phyloP scores from a whole-genome alignment of 1,140 invertebrate species.

The Manduca sexta region DNA sequence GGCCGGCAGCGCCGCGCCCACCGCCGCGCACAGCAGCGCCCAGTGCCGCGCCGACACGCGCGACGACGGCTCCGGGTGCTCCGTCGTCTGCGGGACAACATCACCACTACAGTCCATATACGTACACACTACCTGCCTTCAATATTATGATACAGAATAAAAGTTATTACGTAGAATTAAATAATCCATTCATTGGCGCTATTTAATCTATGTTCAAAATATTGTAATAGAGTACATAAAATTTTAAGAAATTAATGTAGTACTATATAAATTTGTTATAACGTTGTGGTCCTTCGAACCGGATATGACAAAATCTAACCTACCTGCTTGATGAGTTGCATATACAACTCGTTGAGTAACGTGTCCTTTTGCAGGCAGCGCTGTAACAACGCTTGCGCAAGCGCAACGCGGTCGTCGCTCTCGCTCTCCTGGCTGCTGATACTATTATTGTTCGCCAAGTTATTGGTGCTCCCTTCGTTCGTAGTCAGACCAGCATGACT shows the following conservation, averaged over 20 bases:
- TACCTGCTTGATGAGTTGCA: slow-evolving; percentile 87
- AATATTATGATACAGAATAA: too few relatives aligned
- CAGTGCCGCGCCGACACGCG: slow-evolving; percentile 81
- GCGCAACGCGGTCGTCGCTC: slow-evolving; percentile 90
- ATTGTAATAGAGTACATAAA: too few relatives aligned
- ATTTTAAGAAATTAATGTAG: too few relatives aligned
- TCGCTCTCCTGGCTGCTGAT: slow-evolving; percentile 69
- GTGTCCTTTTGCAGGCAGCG: slow-evolving; percentile 92
- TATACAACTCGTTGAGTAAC: slow-evolving; percentile 91
- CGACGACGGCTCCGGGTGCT: slow-evolving; percentile 92
- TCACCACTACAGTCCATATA: background rate
- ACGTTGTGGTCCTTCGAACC: too few relatives aligned
- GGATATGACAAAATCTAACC: background rate
- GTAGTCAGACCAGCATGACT: slow-evolving; percentile 58
- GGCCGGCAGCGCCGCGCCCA: slow-evolving; percentile 90
- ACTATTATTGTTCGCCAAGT: slow-evolving; percentile 59
- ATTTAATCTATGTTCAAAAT: too few relatives aligned
- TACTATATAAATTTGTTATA: too few relatives aligned
- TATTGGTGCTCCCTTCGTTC: slow-evolving; percentile 64
- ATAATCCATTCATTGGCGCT: too few relatives aligned
- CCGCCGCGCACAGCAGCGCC: slow-evolving; percentile 91
- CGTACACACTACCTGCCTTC: too few relatives aligned
- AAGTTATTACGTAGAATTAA: too few relatives aligned
- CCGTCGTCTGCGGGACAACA: slow-evolving; percentile 81
- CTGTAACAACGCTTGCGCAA: slow-evolving; percentile 92